These are phyloP conservation scores for Phoenicopterus ruber DNA, from an alignment of 2,113 vertebrate genomes.

Conservation along the genomic window DNA sequence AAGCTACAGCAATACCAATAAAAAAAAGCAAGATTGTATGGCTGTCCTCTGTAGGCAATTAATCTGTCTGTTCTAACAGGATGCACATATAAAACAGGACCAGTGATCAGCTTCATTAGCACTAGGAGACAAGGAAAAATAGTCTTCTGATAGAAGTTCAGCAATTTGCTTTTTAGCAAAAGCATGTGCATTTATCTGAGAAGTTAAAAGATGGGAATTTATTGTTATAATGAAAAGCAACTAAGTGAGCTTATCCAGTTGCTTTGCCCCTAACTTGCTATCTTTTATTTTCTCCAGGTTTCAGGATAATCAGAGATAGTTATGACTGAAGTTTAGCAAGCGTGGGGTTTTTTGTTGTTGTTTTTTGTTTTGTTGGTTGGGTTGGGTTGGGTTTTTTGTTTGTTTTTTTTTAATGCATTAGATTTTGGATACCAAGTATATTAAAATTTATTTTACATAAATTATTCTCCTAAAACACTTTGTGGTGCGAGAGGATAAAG, in stretches of 20 bases:
- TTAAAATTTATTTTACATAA: not conserved
- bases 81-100: constrained; percentile 8
- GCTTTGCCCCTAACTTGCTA: not conserved
- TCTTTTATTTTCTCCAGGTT: not conserved
- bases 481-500: not conserved
- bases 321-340: not conserved
- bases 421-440: not conserved
- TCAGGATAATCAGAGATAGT: not conserved
- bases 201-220: not conserved
- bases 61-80: not conserved
- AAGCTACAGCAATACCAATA: not conserved
- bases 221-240: not conserved
- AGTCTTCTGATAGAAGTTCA: not conserved
- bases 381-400: too few species aligned
- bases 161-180: not conserved
- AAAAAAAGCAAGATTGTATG: not conserved
- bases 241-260: not conserved
- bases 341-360: not conserved
- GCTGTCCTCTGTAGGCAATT: not conserved
- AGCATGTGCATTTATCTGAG: not conserved
- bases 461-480: not conserved
- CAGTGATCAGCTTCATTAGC: constrained; percentile 24
- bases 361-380: too few species aligned
- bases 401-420: not conserved
- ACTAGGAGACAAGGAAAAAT: not conserved